Evolutionary conservation across 2,797 vertebrate species (phyloP), one percentile per base, ranked within the genome.

Genomic region (Rallus crepitans): DNA sequence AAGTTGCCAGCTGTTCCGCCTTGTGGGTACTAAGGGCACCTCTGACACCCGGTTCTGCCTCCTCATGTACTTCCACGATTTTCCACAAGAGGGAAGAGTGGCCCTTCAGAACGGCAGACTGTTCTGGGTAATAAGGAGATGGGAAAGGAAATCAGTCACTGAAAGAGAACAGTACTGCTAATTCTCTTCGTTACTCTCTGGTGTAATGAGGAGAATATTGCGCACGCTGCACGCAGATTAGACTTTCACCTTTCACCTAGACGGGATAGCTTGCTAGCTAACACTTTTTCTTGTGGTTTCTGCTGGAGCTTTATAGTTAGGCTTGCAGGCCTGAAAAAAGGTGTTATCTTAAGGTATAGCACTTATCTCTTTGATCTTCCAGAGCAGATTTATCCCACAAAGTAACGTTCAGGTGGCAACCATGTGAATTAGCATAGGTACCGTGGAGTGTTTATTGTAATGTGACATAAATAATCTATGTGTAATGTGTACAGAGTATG

Each of bases 61-160:
- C 6, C 47, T 48, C 1, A 2, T 96, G 95, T 78, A 90, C 63
- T 97, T 96, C 69, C 18, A 47, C 7, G 12, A 11, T 68, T 90
- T 91, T 95, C 97, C 97, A 98, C 91, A 90, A 98, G 97, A 97
- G 97, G 98, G 98, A 97, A 94, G 93, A 92, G 93, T 94, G 65
- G 59, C 68, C 92, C 94, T 96, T 95, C 28, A 5, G 68, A 92
- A 91, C 3, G 50, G 68, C 75, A 65, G 56, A 16, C 14, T 25
- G 16, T 37, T 82, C 1, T 37, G 52, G 1, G 1, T 18, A 45
- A 12, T 11, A 16, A 20, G 63, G 70, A 73, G 66, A 50, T 1
- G 4, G 69, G 50, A 37, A 73, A 50, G 81, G 37, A 82, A 63
- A 53, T 31, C 31, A n/a, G 50, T 69, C 59, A 20, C 25, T 53